Evolutionary conservation across 2,797 vertebrate genomes (phyloP), one percentile per base, ranked within the genome.

Genomic region (Ambastaia sidthimunki): DNA sequence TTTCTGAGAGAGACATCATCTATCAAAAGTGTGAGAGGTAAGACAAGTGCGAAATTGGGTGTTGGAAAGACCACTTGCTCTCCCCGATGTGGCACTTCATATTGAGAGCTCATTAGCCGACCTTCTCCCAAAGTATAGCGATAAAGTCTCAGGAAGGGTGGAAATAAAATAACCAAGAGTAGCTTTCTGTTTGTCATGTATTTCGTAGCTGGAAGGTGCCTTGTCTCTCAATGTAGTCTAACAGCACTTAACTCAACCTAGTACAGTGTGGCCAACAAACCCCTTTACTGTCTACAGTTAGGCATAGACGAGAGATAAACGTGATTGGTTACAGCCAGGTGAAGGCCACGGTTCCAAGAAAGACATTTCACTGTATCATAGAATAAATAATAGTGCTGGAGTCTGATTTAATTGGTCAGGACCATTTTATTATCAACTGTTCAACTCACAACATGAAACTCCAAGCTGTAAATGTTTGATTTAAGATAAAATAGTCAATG

Each of bases 61-160:
- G 59, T 52, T 66, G 71, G 75, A 78, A 73, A 55, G 67, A 76
- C 21, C 15, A 28, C 60, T 80, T 59, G 47, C 41, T 65, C 15
- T 23, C 48, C 34, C 69, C 52, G 76, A 83, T 76, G 44, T 75
- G 81, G 57, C 74, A 80, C 74, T 80, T 82, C 60, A 62, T 74
- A 74, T 76, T 48, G 71, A 78, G 59, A 67, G 83, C 81, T 74
- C 69, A 57, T 83, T 84, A 81, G 72, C 60, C 34, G 73, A 78
- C 25, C 68, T 69, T 75, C 71, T 84, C 74, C 85, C 80, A 82
- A 71, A 72, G 60, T 65, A 62, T 62, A 41, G 48, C 59, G 60
- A 65, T 62, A 44, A 67, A 44, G 41, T 28, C 37, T 31, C 48
- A 71, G 65, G 67, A 75, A 19, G 23, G 47, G 18, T 62, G 54